phyloP scores from a whole-genome alignment of 2,888 invertebrate species.

The Drosophila recens region DNA sequence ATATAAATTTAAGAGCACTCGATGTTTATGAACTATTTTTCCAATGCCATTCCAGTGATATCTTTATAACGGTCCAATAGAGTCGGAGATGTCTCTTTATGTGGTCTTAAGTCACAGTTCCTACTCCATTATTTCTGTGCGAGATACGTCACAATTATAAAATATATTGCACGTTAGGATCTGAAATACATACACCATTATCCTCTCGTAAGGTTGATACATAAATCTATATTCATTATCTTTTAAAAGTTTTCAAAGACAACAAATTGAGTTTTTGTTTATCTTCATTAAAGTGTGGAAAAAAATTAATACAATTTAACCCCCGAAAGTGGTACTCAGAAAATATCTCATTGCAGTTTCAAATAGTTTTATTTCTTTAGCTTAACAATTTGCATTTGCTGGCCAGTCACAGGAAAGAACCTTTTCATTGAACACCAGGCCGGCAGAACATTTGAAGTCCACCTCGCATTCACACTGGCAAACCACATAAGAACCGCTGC shows the following conservation, averaged over 20 bases:
- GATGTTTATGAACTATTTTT: not conserved
- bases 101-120: not conserved
- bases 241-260: too few species aligned
- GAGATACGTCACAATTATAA: too few species aligned
- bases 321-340: not conserved
- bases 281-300: too few species aligned
- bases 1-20: slow-evolving; percentile 19
- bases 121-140: not conserved
- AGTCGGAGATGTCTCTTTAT: not conserved
- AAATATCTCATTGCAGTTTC: slow-evolving; percentile 15
- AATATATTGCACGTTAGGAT: too few species aligned
- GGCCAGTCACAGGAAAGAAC: slow-evolving; percentile 70
- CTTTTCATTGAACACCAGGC: slow-evolving; percentile 56
- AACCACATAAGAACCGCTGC: slow-evolving; percentile 59
- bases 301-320: too few species aligned
- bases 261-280: too few species aligned
- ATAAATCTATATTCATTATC: too few species aligned
- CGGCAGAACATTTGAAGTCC: slow-evolving; percentile 43
- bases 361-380: slow-evolving; percentile 39
- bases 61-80: not conserved
- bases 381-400: slow-evolving; percentile 50
- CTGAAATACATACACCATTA: too few species aligned
- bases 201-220: too few species aligned
- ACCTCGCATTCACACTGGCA: slow-evolving; percentile 82
- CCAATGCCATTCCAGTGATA: not conserved